A percentile compares a stretch with the other conserved stretches of the same genome.
Conservation (phyloP, 2,797 vertebrate species). For the Siniperca undulata region DNA sequence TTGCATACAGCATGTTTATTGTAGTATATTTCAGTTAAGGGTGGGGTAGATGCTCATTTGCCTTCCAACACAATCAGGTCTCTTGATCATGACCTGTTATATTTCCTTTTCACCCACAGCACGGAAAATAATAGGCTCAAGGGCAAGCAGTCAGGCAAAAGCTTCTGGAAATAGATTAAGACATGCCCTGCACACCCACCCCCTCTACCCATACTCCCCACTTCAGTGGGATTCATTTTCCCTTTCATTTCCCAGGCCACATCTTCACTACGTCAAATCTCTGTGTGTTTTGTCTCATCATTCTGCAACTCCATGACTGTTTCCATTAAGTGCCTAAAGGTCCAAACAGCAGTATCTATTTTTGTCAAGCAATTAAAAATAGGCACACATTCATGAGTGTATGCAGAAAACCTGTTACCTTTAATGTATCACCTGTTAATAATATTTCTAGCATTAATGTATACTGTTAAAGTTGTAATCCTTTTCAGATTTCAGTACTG, state of each 20-base stretch:
- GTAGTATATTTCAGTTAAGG: constrained; percentile 23
- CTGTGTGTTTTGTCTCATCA: constrained; percentile 52
- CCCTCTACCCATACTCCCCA: constrained; percentile 69
- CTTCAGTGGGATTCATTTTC: constrained; percentile 80
- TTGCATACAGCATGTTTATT: constrained; percentile 26
- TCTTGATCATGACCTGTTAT: constrained; percentile 73
- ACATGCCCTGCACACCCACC: constrained; percentile 58
- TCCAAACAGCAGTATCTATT: constrained; percentile 52
- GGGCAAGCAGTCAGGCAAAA: constrained; percentile 74
- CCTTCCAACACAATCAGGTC: constrained; percentile 54
- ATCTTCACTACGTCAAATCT: constrained; percentile 60
- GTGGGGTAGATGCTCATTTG: constrained; percentile 54
- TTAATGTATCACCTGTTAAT: neutral
- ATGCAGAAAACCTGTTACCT: neutral
- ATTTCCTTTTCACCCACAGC: constrained; percentile 77
- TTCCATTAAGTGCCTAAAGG: constrained; percentile 40
- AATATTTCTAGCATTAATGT: neutral
- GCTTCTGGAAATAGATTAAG: constrained; percentile 83
- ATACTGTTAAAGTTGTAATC: neutral
- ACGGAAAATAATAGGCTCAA: constrained; percentile 71
- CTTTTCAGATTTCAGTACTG: constrained; percentile 1
- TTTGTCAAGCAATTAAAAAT: constrained; percentile 54
- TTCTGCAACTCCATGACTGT: constrained; percentile 31
- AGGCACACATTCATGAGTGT: constrained; percentile 16
- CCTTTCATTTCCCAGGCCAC: constrained; percentile 78